Conservation (phyloP, 2,888 invertebrate genomes). For the Eumerus sabulonum region DNA sequence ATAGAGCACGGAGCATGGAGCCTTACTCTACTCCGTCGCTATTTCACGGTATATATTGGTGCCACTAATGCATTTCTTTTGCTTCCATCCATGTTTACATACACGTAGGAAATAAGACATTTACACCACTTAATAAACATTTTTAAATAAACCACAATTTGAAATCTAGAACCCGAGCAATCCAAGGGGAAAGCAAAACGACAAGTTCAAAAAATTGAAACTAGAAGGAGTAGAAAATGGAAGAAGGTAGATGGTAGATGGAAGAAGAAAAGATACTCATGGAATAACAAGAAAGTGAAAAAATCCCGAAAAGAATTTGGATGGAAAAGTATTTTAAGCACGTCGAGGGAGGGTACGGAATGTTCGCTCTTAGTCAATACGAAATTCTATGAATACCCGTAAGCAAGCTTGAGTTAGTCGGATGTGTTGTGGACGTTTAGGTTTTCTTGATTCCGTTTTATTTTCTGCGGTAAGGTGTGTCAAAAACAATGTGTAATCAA, state of each 20-base stretch:
- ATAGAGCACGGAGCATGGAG: slow-evolving; percentile 3
- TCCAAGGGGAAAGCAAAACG: slow-evolving; percentile 10
- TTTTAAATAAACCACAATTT: slow-evolving; percentile 67
- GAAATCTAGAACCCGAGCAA: slow-evolving; percentile 39
- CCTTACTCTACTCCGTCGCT: slow-evolving; percentile 22
- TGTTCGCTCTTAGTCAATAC: slow-evolving; percentile 54
- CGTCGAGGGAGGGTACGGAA: slow-evolving; percentile 51
- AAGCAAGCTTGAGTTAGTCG: slow-evolving; percentile 27
- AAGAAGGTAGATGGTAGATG: no score
- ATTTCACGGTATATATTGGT: slow-evolving; percentile 44
- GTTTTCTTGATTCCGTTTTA: slow-evolving; percentile 7
- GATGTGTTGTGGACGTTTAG: slow-evolving; percentile 6
- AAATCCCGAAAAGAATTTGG: slow-evolving; percentile 56
- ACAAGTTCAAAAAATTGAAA: slow-evolving; percentile 29
- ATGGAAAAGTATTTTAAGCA: slow-evolving; percentile 57
- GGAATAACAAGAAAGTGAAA: no score
- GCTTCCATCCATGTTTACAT: slow-evolving; percentile 49
- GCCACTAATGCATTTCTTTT: slow-evolving; percentile 49
- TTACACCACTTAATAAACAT: slow-evolving; percentile 67
- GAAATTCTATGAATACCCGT: slow-evolving; percentile 62
- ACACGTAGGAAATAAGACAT: slow-evolving; percentile 4
- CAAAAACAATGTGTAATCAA: slow-evolving; percentile 58
- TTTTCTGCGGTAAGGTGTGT: slow-evolving; percentile 33
- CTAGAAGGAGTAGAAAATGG: neutral
- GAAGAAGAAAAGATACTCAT: no score